Conservation (phyloP, 2,113 vertebrate genomes). For the Apistogramma diplotaenia region DNA sequence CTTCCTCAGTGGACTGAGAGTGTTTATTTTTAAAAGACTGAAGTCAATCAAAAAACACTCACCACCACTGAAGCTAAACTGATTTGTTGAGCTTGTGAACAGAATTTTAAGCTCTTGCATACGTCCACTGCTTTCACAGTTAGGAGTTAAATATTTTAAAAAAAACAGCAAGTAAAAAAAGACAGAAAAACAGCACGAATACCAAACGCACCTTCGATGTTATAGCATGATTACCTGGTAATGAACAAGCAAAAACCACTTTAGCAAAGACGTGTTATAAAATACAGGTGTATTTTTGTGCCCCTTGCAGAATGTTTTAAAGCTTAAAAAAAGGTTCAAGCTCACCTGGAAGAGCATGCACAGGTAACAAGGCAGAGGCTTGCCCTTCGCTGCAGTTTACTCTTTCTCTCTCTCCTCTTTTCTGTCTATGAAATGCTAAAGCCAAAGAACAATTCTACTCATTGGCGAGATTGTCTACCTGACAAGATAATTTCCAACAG, state of each 20-base stretch:
- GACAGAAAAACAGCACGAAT: neutral
- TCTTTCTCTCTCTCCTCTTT: neutral
- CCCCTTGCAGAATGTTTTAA: neutral
- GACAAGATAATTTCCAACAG: neutral
- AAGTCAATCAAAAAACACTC: neutral
- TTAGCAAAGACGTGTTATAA: neutral
- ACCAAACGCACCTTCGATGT: neutral
- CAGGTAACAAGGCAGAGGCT: neutral
- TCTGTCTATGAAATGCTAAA: neutral
- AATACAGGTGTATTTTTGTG: neutral
- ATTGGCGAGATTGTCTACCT: too few species aligned
- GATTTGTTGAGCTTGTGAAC: neutral
- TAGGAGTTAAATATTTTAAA: neutral
- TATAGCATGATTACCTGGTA: neutral
- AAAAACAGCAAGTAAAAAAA: neutral
- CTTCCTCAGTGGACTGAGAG: neutral
- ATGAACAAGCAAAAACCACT: too few species aligned
- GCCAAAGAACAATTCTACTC: neutral
- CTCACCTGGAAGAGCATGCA: neutral
- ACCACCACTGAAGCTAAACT: slow-evolving; percentile 5
- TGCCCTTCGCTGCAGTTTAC: too few species aligned
- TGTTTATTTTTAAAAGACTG: slow-evolving; percentile 43
- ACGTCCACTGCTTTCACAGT: neutral
- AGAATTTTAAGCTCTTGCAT: neutral
- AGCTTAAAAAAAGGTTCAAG: neutral